Evolutionary conservation across 1,140 invertebrate species (phyloP).

Genomic region (Cotesia glomerata): DNA sequence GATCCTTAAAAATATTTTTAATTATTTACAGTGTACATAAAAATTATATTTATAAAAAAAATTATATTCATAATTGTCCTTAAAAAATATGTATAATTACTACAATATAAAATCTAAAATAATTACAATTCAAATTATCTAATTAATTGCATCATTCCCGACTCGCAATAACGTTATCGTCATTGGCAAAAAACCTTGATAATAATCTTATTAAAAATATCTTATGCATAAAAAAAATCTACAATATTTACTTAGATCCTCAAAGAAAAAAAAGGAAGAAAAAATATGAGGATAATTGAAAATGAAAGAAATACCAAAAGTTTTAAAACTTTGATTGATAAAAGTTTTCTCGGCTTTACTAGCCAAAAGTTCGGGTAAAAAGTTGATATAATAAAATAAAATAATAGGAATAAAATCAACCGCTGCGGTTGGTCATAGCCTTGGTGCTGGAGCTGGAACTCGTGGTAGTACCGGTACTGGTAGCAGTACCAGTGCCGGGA

Average conservation of each 20-base stretch:
- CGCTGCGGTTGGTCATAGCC: not conserved
- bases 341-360: not conserved
- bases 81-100: too few relatives aligned
- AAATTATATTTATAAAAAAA: too few relatives aligned
- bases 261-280: too few relatives aligned
- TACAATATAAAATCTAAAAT: not conserved
- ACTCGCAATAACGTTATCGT: not conserved
- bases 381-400: not conserved
- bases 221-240: not conserved
- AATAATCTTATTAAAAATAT: not conserved
- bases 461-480: too few relatives aligned
- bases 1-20: too few relatives aligned
- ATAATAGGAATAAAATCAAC: not conserved
- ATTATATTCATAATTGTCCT: too few relatives aligned
- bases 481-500: not conserved
- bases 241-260: not conserved
- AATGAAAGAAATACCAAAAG: too few relatives aligned
- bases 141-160: constrained; percentile 9
- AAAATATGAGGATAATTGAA: too few relatives aligned
- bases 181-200: not conserved
- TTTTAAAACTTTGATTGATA: too few relatives aligned
- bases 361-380: not conserved
- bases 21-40: too few relatives aligned
- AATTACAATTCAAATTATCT: not conserved
- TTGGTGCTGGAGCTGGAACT: too few relatives aligned